phyloP scores from a whole-genome alignment of 2,888 invertebrate genomes.

The Aphodius sticticus region DNA sequence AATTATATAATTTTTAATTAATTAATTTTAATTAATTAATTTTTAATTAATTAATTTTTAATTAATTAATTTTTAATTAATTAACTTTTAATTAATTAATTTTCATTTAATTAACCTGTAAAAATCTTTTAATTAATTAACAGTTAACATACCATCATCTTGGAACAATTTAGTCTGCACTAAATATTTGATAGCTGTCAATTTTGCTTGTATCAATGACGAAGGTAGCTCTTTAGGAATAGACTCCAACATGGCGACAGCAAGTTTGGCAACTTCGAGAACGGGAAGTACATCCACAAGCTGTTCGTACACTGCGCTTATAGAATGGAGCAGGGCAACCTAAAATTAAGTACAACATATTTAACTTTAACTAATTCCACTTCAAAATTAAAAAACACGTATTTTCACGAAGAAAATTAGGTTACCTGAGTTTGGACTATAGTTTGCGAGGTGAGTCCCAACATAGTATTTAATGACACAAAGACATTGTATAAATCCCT shows the following conservation, averaged over 20 bases:
- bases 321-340: constrained; percentile 83
- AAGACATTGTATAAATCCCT: constrained; percentile 84
- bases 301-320: constrained; percentile 85
- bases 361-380: too few species aligned
- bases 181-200: constrained; percentile 83
- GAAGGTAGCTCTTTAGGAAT: constrained; percentile 75
- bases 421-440: constrained; percentile 79
- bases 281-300: constrained; percentile 77
- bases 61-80: background rate
- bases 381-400: too few species aligned
- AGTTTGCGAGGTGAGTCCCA: constrained; percentile 71
- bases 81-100: background rate
- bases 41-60: background rate
- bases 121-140: constrained; percentile 23
- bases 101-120: background rate
- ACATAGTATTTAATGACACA: constrained; percentile 79
- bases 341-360: constrained; percentile 53
- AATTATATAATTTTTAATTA: too few species aligned
- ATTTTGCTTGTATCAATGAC: constrained; percentile 79
- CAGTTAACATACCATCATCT: constrained; percentile 65
- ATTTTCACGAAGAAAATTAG: too few species aligned
- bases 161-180: constrained; percentile 77
- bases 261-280: constrained; percentile 80
- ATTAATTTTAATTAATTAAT: too few species aligned
- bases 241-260: constrained; percentile 81